Conservation (phyloP, 2,113 vertebrate species). For the Peromyscus leucopus region DNA sequence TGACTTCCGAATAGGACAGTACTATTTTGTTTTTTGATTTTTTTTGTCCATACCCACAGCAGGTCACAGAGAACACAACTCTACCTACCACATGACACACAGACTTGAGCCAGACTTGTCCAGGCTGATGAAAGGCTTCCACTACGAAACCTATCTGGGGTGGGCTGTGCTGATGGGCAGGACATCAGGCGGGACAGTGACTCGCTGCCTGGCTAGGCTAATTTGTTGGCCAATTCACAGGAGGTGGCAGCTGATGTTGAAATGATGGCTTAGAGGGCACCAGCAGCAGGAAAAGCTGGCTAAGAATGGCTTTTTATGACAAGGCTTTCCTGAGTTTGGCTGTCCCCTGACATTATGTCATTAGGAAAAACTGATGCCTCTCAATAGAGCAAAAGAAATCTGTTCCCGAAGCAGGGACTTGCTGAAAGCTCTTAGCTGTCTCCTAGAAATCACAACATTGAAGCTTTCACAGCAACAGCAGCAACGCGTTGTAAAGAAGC, state of each 20-base stretch:
- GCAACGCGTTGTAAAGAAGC: conserved; percentile 73
- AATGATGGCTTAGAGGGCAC: conserved; percentile 64
- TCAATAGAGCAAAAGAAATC: conserved; percentile 76
- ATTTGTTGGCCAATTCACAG: conserved; percentile 58
- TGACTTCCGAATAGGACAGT: not conserved
- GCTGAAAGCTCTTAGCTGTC: conserved; percentile 78
- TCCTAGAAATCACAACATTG: conserved; percentile 79
- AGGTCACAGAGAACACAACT: not conserved
- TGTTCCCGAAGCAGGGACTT: conserved; percentile 75
- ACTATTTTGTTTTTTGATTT: not conserved
- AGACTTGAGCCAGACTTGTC: not conserved
- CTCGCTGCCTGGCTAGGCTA: conserved; percentile 44
- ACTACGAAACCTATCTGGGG: not conserved
- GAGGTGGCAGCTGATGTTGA: conserved; percentile 58
- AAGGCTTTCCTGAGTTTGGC: conserved; percentile 75
- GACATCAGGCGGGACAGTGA: not conserved
- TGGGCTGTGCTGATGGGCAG: not conserved
- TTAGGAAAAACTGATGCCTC: conserved; percentile 83
- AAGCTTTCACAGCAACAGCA: conserved; percentile 68
- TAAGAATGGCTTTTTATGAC: conserved; percentile 82
- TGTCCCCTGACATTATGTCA: conserved; percentile 80
- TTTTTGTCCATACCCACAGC: not conserved
- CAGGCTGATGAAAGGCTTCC: conserved; percentile 7
- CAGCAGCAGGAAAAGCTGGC: conserved; percentile 64
- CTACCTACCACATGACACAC: not conserved